These are phyloP conservation scores for Eidolon helvum DNA, from an alignment of 2,113 vertebrate genomes.

Conservation along the genomic window DNA sequence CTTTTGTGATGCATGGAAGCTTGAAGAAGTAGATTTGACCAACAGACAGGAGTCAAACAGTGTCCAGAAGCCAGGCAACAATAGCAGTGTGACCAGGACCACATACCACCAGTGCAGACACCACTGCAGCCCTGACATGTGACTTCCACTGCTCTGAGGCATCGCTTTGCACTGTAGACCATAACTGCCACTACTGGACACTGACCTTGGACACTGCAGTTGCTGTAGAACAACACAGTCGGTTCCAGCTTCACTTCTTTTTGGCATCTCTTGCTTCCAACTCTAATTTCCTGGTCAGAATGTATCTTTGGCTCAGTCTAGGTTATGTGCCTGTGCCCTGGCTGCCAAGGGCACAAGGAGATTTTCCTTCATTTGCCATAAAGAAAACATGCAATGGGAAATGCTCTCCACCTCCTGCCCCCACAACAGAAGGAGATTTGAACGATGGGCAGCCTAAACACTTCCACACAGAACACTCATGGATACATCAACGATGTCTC, in stretches of 20 bases:
- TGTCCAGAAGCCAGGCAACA: neutral
- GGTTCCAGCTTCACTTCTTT: neutral
- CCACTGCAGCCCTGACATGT: rapidly evolving
- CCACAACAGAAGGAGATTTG: neutral
- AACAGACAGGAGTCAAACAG: neutral
- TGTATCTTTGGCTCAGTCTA: neutral
- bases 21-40: neutral
- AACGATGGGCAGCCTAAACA: neutral
- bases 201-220: neutral
- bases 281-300: neutral
- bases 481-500: neutral
- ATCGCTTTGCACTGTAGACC: neutral
- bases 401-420: neutral
- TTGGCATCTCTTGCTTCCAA: neutral
- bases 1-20: neutral
- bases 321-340: neutral
- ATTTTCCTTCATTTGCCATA: neutral
- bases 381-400: neutral
- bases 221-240: neutral
- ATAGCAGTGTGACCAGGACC: neutral
- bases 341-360: neutral
- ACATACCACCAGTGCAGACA: no score
- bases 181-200: neutral
- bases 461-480: neutral
- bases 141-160: neutral